A percentile compares a stretch with the other conserved stretches of the same genome.
Conservation (phyloP, 2,888 invertebrate genomes). For the Leptothorax acervorum region DNA sequence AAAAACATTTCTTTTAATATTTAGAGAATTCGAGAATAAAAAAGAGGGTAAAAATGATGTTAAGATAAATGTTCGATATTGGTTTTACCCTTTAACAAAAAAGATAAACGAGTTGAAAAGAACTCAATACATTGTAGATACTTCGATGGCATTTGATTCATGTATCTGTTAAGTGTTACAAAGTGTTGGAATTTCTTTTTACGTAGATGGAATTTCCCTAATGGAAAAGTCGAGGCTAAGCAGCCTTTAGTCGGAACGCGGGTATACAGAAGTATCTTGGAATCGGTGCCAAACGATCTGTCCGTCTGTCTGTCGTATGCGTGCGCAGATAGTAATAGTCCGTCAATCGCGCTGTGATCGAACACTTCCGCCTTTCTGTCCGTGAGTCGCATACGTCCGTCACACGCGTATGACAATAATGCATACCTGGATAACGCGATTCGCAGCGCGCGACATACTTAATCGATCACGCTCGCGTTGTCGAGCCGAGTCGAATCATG, state of each 20-base stretch:
- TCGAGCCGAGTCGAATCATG: constrained; percentile 24
- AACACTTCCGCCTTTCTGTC: constrained; percentile 47
- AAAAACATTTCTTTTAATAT: neutral
- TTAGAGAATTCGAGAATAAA: neutral
- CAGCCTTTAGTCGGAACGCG: constrained; percentile 16
- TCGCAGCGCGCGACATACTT: constrained; percentile 39
- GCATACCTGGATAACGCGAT: constrained; percentile 53
- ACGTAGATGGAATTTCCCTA: neutral
- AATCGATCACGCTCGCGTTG: constrained; percentile 52
- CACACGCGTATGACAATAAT: constrained; percentile 35
- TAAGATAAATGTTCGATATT: neutral
- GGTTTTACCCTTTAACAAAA: neutral
- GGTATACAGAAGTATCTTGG: neutral
- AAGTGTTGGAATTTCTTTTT: neutral
- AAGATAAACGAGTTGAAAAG: neutral
- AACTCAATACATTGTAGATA: neutral
- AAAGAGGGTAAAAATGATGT: neutral
- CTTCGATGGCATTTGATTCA: neutral
- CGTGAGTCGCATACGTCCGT: constrained; percentile 39
- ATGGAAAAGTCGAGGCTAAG: constrained; percentile 22
- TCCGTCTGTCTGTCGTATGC: constrained; percentile 27
- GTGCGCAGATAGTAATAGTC: neutral
- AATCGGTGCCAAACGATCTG: constrained; percentile 42
- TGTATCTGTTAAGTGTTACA: neutral
- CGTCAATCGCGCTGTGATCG: constrained; percentile 15